Evolutionary conservation across 2,888 invertebrate genomes (phyloP).

Genomic region (Hydropsyche betteni): DNA sequence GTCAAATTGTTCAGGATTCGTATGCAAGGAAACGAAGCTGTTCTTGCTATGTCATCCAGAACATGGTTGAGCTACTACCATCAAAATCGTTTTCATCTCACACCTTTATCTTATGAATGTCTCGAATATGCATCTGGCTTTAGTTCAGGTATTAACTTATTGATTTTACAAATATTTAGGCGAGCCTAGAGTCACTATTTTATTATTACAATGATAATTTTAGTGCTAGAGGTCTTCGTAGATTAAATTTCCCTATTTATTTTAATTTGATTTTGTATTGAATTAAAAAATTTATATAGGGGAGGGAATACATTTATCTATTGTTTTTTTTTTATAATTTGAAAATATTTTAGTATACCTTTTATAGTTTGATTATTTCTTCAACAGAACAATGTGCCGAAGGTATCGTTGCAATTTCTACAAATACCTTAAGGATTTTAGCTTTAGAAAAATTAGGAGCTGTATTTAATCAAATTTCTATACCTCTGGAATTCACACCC

Average conservation of each 20-base stretch:
- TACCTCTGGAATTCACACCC: slow-evolving; percentile 95
- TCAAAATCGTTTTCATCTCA: slow-evolving; percentile 95
- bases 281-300: slow-evolving; percentile 11
- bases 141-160: slow-evolving; percentile 69
- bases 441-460: slow-evolving; percentile 98
- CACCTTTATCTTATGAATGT: slow-evolving; percentile 95
- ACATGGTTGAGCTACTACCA: slow-evolving; percentile 99
- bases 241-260: slow-evolving; percentile 45
- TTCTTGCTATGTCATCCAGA: slow-evolving; percentile 96
- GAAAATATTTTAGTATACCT: background rate
- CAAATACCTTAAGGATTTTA: slow-evolving; percentile 95
- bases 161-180: slow-evolving; percentile 27
- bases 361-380: slow-evolving; percentile 5
- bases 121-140: slow-evolving; percentile 98
- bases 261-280: slow-evolving; percentile 37
- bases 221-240: slow-evolving; percentile 51
- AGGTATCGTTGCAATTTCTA: slow-evolving; percentile 98
- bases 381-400: slow-evolving; percentile 94
- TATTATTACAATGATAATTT: slow-evolving; percentile 42
- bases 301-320: slow-evolving; percentile 31
- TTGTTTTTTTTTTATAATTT: background rate
- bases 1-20: slow-evolving; percentile 95
- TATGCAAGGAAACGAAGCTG: slow-evolving; percentile 96
- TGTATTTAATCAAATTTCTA: slow-evolving; percentile 95
- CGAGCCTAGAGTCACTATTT: slow-evolving; percentile 52